Evolutionary conservation across 2,797 vertebrate species (phyloP).

Genomic region (Vireo griseus): DNA sequence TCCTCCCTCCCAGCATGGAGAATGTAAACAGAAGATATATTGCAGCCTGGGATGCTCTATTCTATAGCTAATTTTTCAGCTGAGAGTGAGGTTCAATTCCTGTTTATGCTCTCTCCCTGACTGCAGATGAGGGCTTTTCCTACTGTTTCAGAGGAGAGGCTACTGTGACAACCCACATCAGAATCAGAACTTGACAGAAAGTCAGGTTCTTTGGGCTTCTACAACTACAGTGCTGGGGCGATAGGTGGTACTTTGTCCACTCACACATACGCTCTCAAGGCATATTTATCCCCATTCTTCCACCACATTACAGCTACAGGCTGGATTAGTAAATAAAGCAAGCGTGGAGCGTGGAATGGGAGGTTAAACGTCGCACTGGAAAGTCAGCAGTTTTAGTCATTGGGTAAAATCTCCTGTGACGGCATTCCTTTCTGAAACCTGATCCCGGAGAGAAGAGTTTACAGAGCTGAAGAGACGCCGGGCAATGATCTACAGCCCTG

Average conservation of each 20-base stretch:
- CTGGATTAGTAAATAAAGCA: conserved; percentile 16
- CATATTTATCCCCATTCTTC: background rate
- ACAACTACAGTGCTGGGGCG: background rate
- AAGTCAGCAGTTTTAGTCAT: conserved; percentile 49
- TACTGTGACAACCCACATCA: background rate
- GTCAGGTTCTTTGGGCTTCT: background rate
- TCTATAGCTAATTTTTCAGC: background rate
- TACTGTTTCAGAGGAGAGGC: background rate
- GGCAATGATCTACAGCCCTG: background rate
- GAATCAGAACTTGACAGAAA: background rate
- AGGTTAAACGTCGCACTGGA: background rate
- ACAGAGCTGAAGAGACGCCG: background rate
- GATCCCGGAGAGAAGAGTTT: background rate
- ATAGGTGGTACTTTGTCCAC: background rate
- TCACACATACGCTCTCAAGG: background rate
- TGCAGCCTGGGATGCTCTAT: background rate
- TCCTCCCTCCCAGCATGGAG: background rate
- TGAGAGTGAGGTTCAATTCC: background rate
- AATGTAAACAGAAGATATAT: background rate
- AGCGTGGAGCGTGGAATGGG: background rate
- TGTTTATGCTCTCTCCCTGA: background rate
- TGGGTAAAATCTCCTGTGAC: background rate
- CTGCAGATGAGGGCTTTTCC: background rate
- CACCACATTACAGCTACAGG: fast-evolving
- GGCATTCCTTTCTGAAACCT: conserved; percentile 16